Conservation (phyloP, 1,140 invertebrate genomes). For the Contarinia nasturtii region DNA sequence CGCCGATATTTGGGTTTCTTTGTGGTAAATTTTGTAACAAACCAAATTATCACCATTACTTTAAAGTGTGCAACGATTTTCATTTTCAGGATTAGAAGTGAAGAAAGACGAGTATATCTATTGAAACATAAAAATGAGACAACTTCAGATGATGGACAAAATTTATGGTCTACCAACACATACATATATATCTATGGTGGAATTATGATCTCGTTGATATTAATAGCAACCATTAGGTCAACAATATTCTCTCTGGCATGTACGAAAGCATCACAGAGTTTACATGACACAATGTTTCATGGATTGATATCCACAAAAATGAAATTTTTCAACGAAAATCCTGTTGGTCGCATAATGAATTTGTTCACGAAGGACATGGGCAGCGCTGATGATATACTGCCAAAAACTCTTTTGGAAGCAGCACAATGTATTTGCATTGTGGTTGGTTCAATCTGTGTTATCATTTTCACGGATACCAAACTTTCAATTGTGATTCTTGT, state of each 20-base stretch:
- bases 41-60: background rate
- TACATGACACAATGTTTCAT: conserved; percentile 3
- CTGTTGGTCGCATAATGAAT: conserved; percentile 51
- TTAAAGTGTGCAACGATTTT: background rate
- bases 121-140: background rate
- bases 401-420: conserved; percentile 44
- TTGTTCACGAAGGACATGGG: conserved; percentile 63
- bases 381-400: conserved; percentile 71
- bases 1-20: conserved; percentile 38
- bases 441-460: conserved; percentile 39
- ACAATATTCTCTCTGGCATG: conserved; percentile 1
- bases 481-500: conserved; percentile 48
- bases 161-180: background rate
- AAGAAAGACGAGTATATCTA: background rate
- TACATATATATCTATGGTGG: conserved; percentile 4
- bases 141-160: background rate
- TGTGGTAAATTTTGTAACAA: conserved; percentile 23
- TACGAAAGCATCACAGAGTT: conserved; percentile 1
- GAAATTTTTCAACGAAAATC: conserved; percentile 63
- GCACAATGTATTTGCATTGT: conserved; percentile 42
- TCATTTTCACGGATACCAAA: conserved; percentile 51
- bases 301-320: conserved; percentile 29
- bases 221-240: background rate
- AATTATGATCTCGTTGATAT: background rate
- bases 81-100: background rate